These are phyloP conservation scores for Hofmannophila pseudospretella DNA, from an alignment of 2,888 invertebrate genomes.

Conservation along the genomic window DNA sequence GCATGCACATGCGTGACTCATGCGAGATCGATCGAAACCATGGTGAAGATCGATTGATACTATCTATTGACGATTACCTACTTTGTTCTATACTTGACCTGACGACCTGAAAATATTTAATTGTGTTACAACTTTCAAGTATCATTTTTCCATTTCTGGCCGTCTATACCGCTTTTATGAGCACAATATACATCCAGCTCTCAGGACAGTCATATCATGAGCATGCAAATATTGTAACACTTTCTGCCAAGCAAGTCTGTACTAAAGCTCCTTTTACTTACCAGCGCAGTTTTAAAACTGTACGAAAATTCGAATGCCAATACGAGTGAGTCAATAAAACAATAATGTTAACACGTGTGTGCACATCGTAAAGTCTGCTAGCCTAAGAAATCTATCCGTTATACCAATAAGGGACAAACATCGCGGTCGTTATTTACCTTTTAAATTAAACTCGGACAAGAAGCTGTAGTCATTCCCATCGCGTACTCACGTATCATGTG, in stretches of 20 bases:
- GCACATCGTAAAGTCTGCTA: conserved; percentile 20
- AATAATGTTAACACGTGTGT: conserved; percentile 29
- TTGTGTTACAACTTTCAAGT: no score
- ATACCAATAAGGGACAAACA: conserved; percentile 35
- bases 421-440: conserved; percentile 46
- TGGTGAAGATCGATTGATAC: not conserved
- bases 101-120: no score
- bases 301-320: not conserved
- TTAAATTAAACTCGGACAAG: conserved; percentile 46
- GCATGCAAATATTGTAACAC: no score
- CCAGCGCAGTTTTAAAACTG: no score
- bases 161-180: no score
- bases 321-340: conserved; percentile 14
- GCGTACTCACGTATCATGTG: conserved; percentile 26
- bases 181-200: no score
- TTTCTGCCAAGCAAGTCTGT: no score
- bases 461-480: conserved; percentile 34
- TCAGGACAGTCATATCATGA: no score
- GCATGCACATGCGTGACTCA: conserved; percentile 23
- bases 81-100: no score
- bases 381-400: conserved; percentile 39
- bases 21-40: conserved; percentile 21
- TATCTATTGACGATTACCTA: no score
- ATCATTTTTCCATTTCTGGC: no score
- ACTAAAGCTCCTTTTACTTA: no score